Evolutionary conservation across 2,888 invertebrate genomes (phyloP).

Genomic region (Calliopum simillimum): DNA sequence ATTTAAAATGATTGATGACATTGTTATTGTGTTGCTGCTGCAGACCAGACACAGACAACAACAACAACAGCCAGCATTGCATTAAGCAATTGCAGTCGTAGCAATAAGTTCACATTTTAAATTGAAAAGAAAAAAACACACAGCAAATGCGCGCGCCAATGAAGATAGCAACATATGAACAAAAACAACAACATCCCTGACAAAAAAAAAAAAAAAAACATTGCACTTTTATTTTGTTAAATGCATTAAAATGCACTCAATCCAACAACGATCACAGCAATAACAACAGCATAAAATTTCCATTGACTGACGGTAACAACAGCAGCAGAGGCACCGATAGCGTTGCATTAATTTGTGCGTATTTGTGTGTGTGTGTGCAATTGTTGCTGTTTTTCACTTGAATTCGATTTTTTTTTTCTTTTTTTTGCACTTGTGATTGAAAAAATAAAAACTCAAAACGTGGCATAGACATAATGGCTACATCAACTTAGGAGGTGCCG

Average conservation of each 20-base stretch:
- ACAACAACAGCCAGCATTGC: too few relatives aligned
- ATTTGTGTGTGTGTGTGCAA: too few relatives aligned
- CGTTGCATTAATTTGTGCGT: too few relatives aligned
- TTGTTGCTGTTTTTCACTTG: too few relatives aligned
- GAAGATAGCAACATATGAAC: background rate
- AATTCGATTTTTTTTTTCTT: too few relatives aligned
- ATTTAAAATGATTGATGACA: slow-evolving; percentile 40
- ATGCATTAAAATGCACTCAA: background rate
- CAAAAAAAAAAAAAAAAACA: slow-evolving; percentile 38
- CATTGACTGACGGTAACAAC: background rate
- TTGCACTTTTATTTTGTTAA: background rate
- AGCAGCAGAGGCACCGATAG: too few relatives aligned
- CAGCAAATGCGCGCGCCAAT: slow-evolving; percentile 10
- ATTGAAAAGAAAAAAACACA: slow-evolving; percentile 33
- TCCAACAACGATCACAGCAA: slow-evolving; percentile 12
- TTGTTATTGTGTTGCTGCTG: slow-evolving; percentile 27
- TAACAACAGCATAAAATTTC: slow-evolving; percentile 9
- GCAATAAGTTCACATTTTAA: slow-evolving; percentile 15
- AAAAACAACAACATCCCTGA: slow-evolving; percentile 26
- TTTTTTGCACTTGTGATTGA: too few relatives aligned
- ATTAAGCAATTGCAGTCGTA: slow-evolving; percentile 12
- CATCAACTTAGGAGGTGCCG: too few relatives aligned
- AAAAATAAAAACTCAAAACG: too few relatives aligned
- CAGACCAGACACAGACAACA: slow-evolving; percentile 1
- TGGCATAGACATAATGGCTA: too few relatives aligned